Conservation (phyloP, 2,888 invertebrate genomes). For the Abrostola tripartita region DNA sequence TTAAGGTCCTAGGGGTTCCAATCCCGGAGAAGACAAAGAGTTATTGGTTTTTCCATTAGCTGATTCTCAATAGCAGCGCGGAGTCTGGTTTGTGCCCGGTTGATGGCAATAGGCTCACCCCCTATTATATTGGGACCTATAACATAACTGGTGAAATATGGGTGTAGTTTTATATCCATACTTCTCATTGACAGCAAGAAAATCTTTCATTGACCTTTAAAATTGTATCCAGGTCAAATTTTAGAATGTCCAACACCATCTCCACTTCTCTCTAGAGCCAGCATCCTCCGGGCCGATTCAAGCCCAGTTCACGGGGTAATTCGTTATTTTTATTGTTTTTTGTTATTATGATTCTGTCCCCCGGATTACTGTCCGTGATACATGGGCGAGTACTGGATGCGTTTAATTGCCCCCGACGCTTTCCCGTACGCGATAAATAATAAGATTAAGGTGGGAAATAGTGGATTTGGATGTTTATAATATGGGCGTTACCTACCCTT, state of each 20-base stretch:
- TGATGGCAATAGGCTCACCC: too few species aligned
- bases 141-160: too few species aligned
- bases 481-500: conserved; percentile 55
- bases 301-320: conserved; percentile 84
- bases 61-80: too few species aligned
- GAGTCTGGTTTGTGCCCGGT: too few species aligned
- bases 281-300: conserved; percentile 75
- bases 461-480: conserved; percentile 70
- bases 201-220: conserved; percentile 3
- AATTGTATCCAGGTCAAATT: not conserved
- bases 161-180: too few species aligned
- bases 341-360: conserved; percentile 88
- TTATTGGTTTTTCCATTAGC: too few species aligned
- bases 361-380: conserved; percentile 84
- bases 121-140: too few species aligned
- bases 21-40: too few species aligned
- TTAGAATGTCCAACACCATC: conserved; percentile 39
- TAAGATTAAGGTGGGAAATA: conserved; percentile 83
- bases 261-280: conserved; percentile 60
- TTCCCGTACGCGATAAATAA: conserved; percentile 80
- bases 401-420: conserved; percentile 85
- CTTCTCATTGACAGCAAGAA: too few species aligned
- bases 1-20: too few species aligned
- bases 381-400: conserved; percentile 83
- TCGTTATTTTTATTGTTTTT: conserved; percentile 89